Base-by-base conservation (phyloP, 2,888 invertebrate species). In the Digitonthophagus gazella region DNA sequence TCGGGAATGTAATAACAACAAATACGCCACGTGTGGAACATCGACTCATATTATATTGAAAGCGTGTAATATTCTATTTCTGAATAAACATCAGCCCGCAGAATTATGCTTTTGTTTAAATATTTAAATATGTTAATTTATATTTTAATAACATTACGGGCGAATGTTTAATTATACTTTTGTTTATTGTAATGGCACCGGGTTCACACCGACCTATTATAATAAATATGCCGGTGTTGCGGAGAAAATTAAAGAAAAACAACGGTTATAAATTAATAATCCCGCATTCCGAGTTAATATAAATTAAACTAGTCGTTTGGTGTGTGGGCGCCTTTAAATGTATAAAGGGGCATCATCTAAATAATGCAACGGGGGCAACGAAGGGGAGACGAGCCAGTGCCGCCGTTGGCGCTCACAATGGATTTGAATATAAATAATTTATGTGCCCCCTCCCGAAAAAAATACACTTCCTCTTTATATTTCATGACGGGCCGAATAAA, bases 341-440 rank as follows among this genome's bases (percentile, higher is more conserved):
- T 76, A 77, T 76, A 77, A 77, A 74, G 76, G 75, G 74, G 74
- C 75, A 75, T 74, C 74, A 72, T 75, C 74, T 79, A 76, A 79
- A 79, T 79, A 78, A 79, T 79, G 77, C 75, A 77, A 58, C 55
- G 15, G 54, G 75, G 74, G 69, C 64, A 61, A 58, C 70, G 64
- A 18, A 58, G 54, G 63, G 67, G 71, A 63, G 77, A 76, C 77
- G 64, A 44, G 65, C 18, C 61, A 14, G n/a, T 16, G 61, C 61
- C 19, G 61, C 61, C 61, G 19, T 20, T 20, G 61, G 61, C 61
- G 61, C 61, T 65, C 78, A 82, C 81, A 81, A 81, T 81, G 82
- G 81, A 81, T 81, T 81, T 79, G 78, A 78, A 79, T 77, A 80
- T 82, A 81, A 81, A 82, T 81, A 80, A 81, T 82, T 79, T 80